Conservation (phyloP, 2,888 invertebrate species). For the Imbricaverruca yamaguchii region DNA sequence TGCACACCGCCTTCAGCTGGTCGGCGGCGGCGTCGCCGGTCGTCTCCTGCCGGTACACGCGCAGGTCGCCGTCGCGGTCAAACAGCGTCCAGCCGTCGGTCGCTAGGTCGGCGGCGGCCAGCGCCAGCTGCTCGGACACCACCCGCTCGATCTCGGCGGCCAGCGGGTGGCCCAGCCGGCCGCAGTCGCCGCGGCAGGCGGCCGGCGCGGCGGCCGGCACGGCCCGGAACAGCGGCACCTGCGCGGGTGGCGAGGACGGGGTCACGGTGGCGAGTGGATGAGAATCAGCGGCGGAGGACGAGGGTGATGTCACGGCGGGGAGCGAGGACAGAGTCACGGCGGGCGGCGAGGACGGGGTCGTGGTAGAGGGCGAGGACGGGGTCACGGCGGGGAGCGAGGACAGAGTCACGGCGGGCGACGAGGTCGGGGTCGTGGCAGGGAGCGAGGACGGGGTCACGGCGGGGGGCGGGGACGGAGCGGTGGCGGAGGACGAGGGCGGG, state of each 20-base stretch:
- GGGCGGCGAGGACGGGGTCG: too few species aligned
- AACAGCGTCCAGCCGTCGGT: constrained; percentile 94
- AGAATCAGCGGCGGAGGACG: constrained; percentile 52
- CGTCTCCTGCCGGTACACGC: constrained; percentile 91
- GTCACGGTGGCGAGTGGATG: constrained; percentile 48
- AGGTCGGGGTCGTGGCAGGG: background rate
- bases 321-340: too few species aligned
- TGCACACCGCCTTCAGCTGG: constrained; percentile 94
- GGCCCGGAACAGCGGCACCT: constrained; percentile 35
- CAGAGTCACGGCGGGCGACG: background rate
- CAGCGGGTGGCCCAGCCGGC: constrained; percentile 50
- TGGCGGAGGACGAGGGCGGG: too few species aligned
- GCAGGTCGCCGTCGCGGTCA: constrained; percentile 97
- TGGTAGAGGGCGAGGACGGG: too few species aligned
- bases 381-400: too few species aligned
- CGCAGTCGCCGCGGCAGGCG: constrained; percentile 47
- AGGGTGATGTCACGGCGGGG: constrained; percentile 37
- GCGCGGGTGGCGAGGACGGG: constrained; percentile 39
- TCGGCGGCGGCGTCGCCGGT: constrained; percentile 87
- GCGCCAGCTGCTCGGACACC: constrained; percentile 57
- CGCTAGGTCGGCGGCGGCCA: constrained; percentile 41
- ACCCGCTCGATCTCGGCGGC: constrained; percentile 49
- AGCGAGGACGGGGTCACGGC: background rate
- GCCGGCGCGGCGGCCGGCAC: constrained; percentile 46
- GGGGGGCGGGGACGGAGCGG: too few species aligned